phyloP scores from a whole-genome alignment of 2,888 invertebrate genomes.

The Pecten maximus region DNA sequence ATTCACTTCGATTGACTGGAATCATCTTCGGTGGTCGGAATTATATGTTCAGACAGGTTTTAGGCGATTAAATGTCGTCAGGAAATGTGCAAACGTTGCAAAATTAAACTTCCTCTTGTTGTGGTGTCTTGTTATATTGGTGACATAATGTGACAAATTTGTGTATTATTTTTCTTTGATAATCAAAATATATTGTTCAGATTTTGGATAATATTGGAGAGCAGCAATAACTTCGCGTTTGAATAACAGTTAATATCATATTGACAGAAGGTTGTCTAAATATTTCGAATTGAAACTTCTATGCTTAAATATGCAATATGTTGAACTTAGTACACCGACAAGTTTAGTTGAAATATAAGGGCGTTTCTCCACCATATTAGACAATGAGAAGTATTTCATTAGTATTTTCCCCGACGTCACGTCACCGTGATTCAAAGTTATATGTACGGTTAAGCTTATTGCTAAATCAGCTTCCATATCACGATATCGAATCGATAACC shows the following conservation, averaged over 20 bases:
- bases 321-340: not conserved
- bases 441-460: not conserved
- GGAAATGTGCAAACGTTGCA: not conserved
- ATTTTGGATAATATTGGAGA: too few relatives aligned
- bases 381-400: not conserved
- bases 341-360: not conserved
- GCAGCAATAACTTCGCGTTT: too few relatives aligned
- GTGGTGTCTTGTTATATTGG: not conserved
- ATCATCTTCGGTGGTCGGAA: not conserved
- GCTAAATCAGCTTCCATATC: not conserved
- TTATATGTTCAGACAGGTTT: not conserved
- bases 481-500: not conserved
- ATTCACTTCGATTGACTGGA: constrained; percentile 33
- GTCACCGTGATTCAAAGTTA: not conserved
- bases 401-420: not conserved
- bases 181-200: not conserved
- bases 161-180: not conserved
- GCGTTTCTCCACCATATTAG: not conserved
- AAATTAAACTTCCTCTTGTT: not conserved
- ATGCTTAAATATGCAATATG: not conserved
- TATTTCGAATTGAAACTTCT: not conserved
- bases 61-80: not conserved
- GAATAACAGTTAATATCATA: too few relatives aligned
- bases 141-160: not conserved
- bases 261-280: too few relatives aligned